These are phyloP conservation scores for Idaea biselata DNA, from an alignment of 2,888 invertebrate species.

Conservation along the genomic window DNA sequence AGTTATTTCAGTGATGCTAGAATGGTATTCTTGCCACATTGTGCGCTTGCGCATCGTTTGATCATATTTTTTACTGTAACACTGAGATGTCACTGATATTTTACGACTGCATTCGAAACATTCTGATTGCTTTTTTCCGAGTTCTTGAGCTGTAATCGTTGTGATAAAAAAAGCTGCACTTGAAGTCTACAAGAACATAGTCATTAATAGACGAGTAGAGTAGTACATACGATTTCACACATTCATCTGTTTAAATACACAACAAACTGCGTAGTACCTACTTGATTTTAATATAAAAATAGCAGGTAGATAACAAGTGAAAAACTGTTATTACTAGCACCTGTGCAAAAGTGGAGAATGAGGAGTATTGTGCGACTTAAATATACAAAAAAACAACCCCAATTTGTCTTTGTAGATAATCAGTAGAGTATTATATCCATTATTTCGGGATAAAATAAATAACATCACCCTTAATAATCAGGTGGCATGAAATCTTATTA, in stretches of 20 bases:
- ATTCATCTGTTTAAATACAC: no score
- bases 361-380: background rate
- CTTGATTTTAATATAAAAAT: background rate
- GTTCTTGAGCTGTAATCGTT: background rate
- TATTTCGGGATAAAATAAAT: slow-evolving; percentile 53
- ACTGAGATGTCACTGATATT: slow-evolving; percentile 9
- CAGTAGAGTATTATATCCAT: slow-evolving; percentile 44
- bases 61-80: background rate
- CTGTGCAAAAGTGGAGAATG: background rate
- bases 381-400: slow-evolving; percentile 10
- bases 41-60: slow-evolving; percentile 30
- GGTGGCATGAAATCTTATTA: slow-evolving; percentile 52
- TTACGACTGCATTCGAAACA: background rate
- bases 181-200: background rate
- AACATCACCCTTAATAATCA: slow-evolving; percentile 49
- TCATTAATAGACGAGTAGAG: background rate
- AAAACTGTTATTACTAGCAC: background rate
- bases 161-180: background rate
- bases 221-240: background rate
- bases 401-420: slow-evolving; percentile 39
- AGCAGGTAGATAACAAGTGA: background rate
- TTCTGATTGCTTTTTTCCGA: background rate
- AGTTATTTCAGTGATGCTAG: slow-evolving; percentile 37
- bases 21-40: slow-evolving; percentile 20
- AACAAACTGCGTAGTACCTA: no score